Base-by-base conservation (phyloP, 2,113 vertebrate genomes). In the Phaethon lepturus region DNA sequence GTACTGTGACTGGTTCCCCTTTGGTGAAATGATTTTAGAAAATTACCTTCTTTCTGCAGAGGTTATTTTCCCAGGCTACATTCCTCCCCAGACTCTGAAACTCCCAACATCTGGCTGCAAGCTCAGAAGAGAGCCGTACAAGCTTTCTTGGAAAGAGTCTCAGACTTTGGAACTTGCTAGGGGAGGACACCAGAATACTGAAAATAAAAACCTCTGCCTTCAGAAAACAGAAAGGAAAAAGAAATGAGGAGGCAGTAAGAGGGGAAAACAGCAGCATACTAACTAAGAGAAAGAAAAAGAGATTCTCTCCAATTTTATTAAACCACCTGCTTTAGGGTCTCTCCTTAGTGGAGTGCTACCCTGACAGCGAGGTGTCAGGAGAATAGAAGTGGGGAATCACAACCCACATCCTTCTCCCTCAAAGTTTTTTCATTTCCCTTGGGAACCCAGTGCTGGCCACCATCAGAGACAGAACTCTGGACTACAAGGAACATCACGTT, bases 401-500 rank as follows among this genome's bases (percentile, higher is more conserved):
- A 88, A 24, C 7, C 20, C 52, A 33, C 15, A 38, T 74, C 25
- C n/a, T 60, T 56, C 29, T 86, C 20, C 28, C 12, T 28, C 18
- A 20, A 56, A n/a, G 10, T 23, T 64, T 64, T 78, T 68, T 62
- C 11, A 31, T 71, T 79, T 83, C 33, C 20, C 31, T 31, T 53
- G 55, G 18, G 6, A 23, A 11, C 13, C 13, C 26, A 44, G 9
- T 25, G 17, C 53, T 73, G 77, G 49, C 10, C 74, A 60, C 33
- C 52, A 40, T 13, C 20, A 25, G 38, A 53, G 33, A 17, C 62
- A 73, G 50, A 68, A 74, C 9, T 9, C 45, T 82, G 40, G 45
- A 58, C 60, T 33, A 7, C 38, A 6, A 67, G 31, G 26, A 86
- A 62, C 0, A 3, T 67, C 79, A 35, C 0, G 0, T 58, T 40